A percentile compares a stretch with the other conserved stretches of the same genome.
Conservation (phyloP, 1,140 invertebrate species). For the Drosophila arizonae region DNA sequence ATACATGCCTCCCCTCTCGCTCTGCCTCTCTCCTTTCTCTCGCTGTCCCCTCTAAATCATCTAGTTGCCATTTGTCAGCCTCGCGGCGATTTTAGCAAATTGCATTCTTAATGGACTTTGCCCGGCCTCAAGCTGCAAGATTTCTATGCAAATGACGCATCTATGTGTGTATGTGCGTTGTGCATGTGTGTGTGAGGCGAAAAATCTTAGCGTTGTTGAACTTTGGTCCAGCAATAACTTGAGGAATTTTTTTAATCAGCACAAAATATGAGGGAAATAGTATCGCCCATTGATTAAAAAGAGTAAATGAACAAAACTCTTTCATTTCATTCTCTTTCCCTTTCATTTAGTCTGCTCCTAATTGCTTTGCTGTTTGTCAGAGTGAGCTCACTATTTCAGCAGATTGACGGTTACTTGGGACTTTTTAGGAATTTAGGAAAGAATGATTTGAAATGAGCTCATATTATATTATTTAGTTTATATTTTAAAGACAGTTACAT, state of each 20-base stretch:
- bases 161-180: slow-evolving; percentile 25
- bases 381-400: too few species aligned
- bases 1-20: background rate
- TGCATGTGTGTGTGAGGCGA: background rate
- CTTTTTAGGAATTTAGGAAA: too few species aligned
- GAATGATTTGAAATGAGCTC: too few species aligned
- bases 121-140: slow-evolving; percentile 21
- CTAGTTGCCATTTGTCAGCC: slow-evolving; percentile 38
- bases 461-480: too few species aligned
- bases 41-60: background rate
- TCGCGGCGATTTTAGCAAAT: slow-evolving; percentile 58
- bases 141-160: slow-evolving; percentile 56
- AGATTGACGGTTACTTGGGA: too few species aligned
- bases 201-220: slow-evolving; percentile 9
- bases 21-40: background rate
- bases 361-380: too few species aligned
- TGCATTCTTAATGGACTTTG: slow-evolving; percentile 68
- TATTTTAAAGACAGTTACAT: too few species aligned
- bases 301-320: too few species aligned
- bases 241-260: too few species aligned
- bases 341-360: too few species aligned
- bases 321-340: too few species aligned
- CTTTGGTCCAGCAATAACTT: background rate
- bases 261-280: background rate
- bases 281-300: background rate